phyloP scores from a whole-genome alignment of 2,888 invertebrate species.

The Tenthredo notha region DNA sequence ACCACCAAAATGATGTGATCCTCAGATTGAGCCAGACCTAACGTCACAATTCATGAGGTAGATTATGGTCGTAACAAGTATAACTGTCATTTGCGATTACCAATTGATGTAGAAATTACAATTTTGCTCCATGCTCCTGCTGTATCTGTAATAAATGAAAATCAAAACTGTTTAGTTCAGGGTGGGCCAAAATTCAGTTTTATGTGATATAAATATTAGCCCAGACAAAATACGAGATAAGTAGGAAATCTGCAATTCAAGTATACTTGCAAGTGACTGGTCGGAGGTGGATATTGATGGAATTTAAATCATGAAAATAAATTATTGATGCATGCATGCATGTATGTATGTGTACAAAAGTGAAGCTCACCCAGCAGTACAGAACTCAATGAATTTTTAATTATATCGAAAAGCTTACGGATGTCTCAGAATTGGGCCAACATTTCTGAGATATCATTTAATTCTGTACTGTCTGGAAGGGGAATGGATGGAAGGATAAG shows the following conservation, averaged over 20 bases:
- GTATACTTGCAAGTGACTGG: no score
- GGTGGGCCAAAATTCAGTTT: background rate
- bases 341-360: no score
- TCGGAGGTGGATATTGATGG: no score
- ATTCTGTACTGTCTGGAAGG: background rate
- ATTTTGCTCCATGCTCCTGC: background rate
- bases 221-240: no score
- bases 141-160: slow-evolving; percentile 18
- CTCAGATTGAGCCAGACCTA: slow-evolving; percentile 1
- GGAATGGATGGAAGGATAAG: background rate
- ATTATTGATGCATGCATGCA: no score
- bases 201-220: background rate
- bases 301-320: no score
- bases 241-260: no score
- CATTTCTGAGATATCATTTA: background rate
- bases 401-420: background rate
- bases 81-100: slow-evolving; percentile 27
- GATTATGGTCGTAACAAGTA: background rate
- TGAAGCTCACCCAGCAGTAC: no score
- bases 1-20: slow-evolving; percentile 17
- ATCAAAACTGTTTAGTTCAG: slow-evolving; percentile 10
- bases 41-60: background rate
- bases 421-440: background rate
- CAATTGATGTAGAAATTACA: slow-evolving; percentile 25
- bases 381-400: no score